These are phyloP conservation scores for Phodopus roborovskii DNA, from an alignment of 2,113 vertebrate genomes.

Conservation along the genomic window DNA sequence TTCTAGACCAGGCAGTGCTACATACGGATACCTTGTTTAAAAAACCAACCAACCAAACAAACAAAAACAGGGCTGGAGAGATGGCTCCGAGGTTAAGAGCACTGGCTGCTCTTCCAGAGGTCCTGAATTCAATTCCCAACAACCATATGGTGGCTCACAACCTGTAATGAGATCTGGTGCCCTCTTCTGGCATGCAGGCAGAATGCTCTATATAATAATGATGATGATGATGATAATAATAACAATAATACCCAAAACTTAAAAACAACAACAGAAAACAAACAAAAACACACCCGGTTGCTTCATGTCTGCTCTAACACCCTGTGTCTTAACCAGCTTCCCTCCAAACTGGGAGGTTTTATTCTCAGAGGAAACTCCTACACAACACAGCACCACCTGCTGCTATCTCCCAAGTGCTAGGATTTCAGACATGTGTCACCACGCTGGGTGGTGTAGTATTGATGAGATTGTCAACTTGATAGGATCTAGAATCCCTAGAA, in stretches of 20 bases:
- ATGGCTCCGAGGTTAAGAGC: too few relatives aligned
- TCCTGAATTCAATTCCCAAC: too few relatives aligned
- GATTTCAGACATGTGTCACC: not conserved
- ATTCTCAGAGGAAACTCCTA: not conserved
- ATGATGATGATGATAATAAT: too few relatives aligned
- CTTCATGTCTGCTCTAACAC: not conserved
- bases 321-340: not conserved
- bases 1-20: not conserved
- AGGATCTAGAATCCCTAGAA: not conserved
- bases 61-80: not conserved
- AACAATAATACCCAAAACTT: too few relatives aligned
- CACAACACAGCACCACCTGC: not conserved
- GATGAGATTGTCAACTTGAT: not conserved
- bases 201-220: too few relatives aligned
- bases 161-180: too few relatives aligned
- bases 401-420: not conserved
- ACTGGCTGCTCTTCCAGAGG: too few relatives aligned
- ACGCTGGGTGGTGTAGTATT: not conserved
- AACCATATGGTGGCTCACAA: too few relatives aligned
- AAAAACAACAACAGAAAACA: not conserved
- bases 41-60: not conserved
- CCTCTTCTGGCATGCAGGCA: too few relatives aligned
- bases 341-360: not conserved
- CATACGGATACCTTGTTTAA: not conserved
- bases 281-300: not conserved